These are phyloP conservation scores for Zaprionus inermis DNA, from an alignment of 1,140 invertebrate genomes.

Conservation along the genomic window DNA sequence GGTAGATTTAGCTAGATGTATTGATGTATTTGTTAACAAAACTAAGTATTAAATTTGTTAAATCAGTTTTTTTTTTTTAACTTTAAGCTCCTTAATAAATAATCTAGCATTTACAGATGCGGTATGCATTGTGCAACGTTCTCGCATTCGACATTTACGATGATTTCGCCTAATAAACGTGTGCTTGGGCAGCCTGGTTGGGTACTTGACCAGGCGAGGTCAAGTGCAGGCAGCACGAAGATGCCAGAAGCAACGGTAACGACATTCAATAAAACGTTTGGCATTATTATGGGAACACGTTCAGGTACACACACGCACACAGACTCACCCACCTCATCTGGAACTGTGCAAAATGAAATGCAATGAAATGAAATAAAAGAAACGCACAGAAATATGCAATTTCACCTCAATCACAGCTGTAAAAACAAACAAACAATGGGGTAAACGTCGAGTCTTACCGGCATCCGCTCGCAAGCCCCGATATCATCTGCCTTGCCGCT, in stretches of 20 bases:
- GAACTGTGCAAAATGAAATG: conserved; percentile 49
- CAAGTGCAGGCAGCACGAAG: conserved; percentile 41
- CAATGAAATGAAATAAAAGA: conserved; percentile 71
- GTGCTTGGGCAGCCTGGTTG: conserved; percentile 19
- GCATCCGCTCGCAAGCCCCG: neutral
- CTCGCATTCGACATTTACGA: conserved; percentile 60
- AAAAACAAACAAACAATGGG: conserved; percentile 80
- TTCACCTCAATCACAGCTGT: conserved; percentile 81
- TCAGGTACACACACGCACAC: neutral
- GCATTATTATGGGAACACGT: conserved; percentile 57
- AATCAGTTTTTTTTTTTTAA: neutral
- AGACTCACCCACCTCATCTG: conserved; percentile 1
- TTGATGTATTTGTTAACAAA: neutral
- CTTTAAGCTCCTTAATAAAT: conserved; percentile 20
- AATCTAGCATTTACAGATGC: conserved; percentile 25
- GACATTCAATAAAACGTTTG: conserved; percentile 80
- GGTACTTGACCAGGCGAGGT: conserved; percentile 21
- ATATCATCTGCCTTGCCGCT: neutral
- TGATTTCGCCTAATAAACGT: conserved; percentile 56
- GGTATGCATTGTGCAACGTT: conserved; percentile 13
- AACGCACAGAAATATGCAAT: conserved; percentile 80
- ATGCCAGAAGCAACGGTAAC: conserved; percentile 31
- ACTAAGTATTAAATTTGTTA: neutral
- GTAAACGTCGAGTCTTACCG: conserved; percentile 40
- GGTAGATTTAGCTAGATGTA: too few relatives aligned